Conservation (phyloP, 1,140 invertebrate genomes). For the Drosophila neocordata region DNA sequence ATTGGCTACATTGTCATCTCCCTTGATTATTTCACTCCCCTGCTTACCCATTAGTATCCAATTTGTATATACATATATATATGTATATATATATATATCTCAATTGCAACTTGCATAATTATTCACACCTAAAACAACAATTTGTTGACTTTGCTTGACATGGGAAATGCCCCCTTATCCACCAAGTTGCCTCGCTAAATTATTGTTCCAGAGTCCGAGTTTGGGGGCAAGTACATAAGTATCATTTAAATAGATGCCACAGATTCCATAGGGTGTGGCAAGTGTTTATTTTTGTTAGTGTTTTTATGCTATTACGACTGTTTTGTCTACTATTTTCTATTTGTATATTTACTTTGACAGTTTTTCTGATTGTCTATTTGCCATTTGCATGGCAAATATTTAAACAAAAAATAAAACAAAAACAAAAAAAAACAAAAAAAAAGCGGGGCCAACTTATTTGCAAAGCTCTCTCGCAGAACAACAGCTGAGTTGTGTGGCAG, state of each 20-base stretch:
- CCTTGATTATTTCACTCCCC: too few relatives aligned
- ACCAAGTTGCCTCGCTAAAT: too few relatives aligned
- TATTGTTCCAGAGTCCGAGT: constrained; percentile 27
- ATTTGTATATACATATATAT: neutral
- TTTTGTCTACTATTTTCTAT: constrained; percentile 26
- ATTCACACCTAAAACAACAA: constrained; percentile 47
- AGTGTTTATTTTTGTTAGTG: constrained; percentile 33
- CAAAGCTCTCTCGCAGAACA: constrained; percentile 47
- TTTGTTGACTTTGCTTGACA: constrained; percentile 47
- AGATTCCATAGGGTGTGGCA: constrained; percentile 28
- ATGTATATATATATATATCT: constrained; percentile 14
- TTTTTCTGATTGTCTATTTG: constrained; percentile 27
- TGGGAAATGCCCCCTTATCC: constrained; percentile 59
- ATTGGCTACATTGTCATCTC: constrained; percentile 1
- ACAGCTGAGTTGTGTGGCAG: constrained; percentile 25
- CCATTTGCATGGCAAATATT: constrained; percentile 42
- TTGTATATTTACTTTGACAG: constrained; percentile 64
- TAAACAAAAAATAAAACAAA: constrained; percentile 3
- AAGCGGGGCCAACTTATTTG: constrained; percentile 47
- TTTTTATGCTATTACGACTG: constrained; percentile 4
- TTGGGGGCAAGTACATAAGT: constrained; percentile 7
- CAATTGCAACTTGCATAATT: constrained; percentile 49
- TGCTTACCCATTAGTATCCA: neutral
- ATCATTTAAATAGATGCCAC: constrained; percentile 17
- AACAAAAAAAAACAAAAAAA: constrained; percentile 18